phyloP scores from a whole-genome alignment of 2,888 invertebrate genomes.

The Tortricodes alternella region DNA sequence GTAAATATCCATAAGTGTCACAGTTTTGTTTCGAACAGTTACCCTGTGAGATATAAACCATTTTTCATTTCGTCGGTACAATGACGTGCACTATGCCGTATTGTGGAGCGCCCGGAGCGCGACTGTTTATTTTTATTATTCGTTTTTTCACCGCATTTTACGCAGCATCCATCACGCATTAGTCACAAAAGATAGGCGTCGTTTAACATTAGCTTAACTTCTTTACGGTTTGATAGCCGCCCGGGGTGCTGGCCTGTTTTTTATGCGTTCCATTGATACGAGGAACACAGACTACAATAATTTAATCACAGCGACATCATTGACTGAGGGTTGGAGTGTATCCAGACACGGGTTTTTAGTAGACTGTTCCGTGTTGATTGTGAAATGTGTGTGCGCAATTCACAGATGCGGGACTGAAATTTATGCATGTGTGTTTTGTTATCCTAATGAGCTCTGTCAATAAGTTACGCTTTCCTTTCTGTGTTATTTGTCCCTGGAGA shows the following conservation, averaged over 20 bases:
- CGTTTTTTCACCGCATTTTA: slow-evolving; percentile 61
- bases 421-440: slow-evolving; percentile 78
- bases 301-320: slow-evolving; percentile 50
- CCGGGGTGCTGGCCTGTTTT: slow-evolving; percentile 54
- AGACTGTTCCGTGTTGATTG: slow-evolving; percentile 54
- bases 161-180: slow-evolving; percentile 75
- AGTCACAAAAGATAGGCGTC: slow-evolving; percentile 80
- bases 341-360: slow-evolving; percentile 53
- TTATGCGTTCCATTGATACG: slow-evolving; percentile 42
- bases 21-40: slow-evolving; percentile 49
- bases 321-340: slow-evolving; percentile 53
- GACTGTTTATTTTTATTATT: slow-evolving; percentile 65
- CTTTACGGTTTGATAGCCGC: slow-evolving; percentile 79
- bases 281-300: slow-evolving; percentile 56
- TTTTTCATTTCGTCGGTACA: slow-evolving; percentile 64
- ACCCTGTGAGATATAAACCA: slow-evolving; percentile 57
- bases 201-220: slow-evolving; percentile 81
- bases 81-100: slow-evolving; percentile 53
- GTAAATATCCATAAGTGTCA: slow-evolving; percentile 68
- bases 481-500: slow-evolving; percentile 58
- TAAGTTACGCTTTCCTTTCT: slow-evolving; percentile 67
- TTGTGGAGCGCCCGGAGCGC: slow-evolving; percentile 58
- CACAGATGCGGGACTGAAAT: slow-evolving; percentile 66
- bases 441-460: slow-evolving; percentile 75
- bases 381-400: slow-evolving; percentile 55